Conservation (phyloP, 2,888 invertebrate genomes). For the Cataglyphis livida region DNA sequence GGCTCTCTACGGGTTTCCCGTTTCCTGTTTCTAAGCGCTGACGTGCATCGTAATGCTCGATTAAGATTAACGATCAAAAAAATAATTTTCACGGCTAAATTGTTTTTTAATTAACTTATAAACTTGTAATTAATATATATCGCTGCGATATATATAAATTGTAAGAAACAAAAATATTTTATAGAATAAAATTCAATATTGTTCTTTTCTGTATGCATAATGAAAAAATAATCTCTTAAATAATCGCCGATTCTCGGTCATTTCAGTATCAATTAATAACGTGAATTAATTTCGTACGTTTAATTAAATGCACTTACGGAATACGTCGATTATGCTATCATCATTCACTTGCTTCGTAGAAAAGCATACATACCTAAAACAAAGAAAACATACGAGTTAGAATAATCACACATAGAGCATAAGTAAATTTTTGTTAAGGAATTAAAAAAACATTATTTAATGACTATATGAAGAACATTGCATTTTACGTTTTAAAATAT, state of each 20-base stretch:
- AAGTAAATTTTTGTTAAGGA: background rate
- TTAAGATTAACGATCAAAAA: background rate
- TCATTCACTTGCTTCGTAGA: background rate
- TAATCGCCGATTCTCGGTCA: background rate
- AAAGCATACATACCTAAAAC: constrained; percentile 40
- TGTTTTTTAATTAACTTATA: constrained; percentile 15
- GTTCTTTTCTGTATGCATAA: background rate
- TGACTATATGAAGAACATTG: background rate
- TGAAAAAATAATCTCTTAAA: background rate
- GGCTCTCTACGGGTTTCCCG: constrained; percentile 10
- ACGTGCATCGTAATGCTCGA: background rate
- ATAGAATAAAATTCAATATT: background rate
- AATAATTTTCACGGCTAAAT: background rate
- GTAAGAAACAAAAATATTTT: background rate
- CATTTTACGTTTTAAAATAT: background rate
- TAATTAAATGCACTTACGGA: constrained; percentile 23
- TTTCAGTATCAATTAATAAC: background rate
- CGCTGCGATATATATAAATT: background rate
- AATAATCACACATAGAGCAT: background rate
- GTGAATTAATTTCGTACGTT: background rate
- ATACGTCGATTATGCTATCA: background rate
- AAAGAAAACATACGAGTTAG: constrained; percentile 7
- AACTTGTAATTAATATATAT: background rate
- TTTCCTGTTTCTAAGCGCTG: constrained; percentile 32
- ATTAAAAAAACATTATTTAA: background rate